Base-by-base conservation (phyloP, 37 sponge, comb jelly and placozoan species). In the Hormiphora californensis region DNA sequence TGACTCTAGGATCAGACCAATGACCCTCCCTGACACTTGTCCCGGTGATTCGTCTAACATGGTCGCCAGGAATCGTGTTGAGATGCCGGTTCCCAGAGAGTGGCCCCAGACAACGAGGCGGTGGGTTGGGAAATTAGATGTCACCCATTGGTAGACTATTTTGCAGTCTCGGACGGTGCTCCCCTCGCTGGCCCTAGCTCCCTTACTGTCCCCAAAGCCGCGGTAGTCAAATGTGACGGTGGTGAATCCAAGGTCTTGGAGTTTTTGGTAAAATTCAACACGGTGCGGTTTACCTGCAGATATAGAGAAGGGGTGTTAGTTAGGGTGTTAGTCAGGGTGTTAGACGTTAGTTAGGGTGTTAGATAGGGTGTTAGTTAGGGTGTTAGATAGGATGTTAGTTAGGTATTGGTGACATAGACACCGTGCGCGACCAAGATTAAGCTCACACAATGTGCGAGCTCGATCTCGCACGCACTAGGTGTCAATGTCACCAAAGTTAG, bases 191-290 rank as follows among this genome's bases (percentile, higher is more conserved):
- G 92, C 46, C 1, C 81, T 88, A 46, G 39, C 62, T 54, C 95
- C 92, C 37, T 85, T 25, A 0, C 92, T 92, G 54, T 93, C 92
- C 12, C 88, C 95, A 88, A 89, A 95, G 12, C 95, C 95, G 33
- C 92, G 81, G 81, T 95, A 95, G 69, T 95, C 95, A 59, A 92
- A 95, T 15, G 95, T 54, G 0, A 95, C 86, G 40, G 92, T 90
- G 41, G 93, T 92, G 53, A 88, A 90, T 0, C 92, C 91, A 35
- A 67, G 55, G 32, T 86, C 15, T 27, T 86, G 61, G 21, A 92
- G 73, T 28, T 61, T 88, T 63, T 92, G 63, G 88, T 95, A 95
- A 22, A 91, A 55, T 0, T 87, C 88, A 17, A 95, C 86, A 39
- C 95, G 69, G 43, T 93, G 92, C 0, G 81, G 81, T 17, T 73